Evolutionary conservation across 2,797 vertebrate genomes (phyloP), one percentile per base, ranked within the genome.

Genomic region (Ispidina lecontei): DNA sequence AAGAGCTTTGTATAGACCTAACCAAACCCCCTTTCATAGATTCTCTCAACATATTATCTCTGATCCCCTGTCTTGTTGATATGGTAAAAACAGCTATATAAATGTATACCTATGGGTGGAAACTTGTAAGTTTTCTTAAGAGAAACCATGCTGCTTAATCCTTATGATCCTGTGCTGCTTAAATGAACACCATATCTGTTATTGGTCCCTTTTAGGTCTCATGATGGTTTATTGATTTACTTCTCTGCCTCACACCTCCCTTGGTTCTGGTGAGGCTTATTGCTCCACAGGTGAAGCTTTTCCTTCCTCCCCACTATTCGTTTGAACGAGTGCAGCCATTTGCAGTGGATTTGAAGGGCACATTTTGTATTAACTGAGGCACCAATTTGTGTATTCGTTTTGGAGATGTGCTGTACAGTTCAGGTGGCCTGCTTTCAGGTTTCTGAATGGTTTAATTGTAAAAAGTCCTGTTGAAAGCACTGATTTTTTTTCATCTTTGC

Each of bases 261-360:
- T 70, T 88, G 95, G 68, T 91, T 68, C 80, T 93, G 92, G 94
- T 92, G 92, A 91, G 92, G 43, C 56, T 91, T 86, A 26, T 86
- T 94, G 68, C 56, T 96, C 85, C 94, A 71, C 85, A 95, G 95
- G 87, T 90, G 64, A 49, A 58, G 44, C 52, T 31, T 85, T n/a
- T 73, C 54, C 33, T 90, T 84, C 52, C 69, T 89, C 17, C 49
- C 7, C 43, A 55, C 7, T 86, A n/a, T 49, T 92, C 63, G 37
- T 59, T 87, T 87, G 84, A 93, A 70, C 65, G 84, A 39, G 62
- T 89, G 39, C 59, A 85, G 33, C 47, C 70, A 52, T 89, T 91
- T 84, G 67, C 85, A 93, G 14, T 91, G 82, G 78, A 90, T 84
- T 75, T 84, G 60, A 87, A 90, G 84, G n/a, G 41, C 41, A 14